A percentile compares a stretch with the other conserved stretches of the same genome.
phyloP scores from a whole-genome alignment of 2,113 vertebrate genomes.

The Hippocampus mohnikei region DNA sequence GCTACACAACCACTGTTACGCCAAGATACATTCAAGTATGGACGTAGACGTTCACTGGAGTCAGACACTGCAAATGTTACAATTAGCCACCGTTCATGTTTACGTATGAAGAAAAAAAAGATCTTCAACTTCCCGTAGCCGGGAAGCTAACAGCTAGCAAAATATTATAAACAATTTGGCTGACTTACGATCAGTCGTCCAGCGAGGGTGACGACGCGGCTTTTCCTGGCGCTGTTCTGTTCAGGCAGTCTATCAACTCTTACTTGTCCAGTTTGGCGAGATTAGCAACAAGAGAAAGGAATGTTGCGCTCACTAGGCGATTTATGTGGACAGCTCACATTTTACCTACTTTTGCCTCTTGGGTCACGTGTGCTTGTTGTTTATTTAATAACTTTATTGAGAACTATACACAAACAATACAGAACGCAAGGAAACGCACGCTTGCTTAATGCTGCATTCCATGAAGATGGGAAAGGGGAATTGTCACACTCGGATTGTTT shows the following conservation, averaged over 20 bases:
- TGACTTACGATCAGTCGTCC: not conserved
- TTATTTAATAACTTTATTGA: too few species aligned
- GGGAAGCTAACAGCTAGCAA: constrained; percentile 20
- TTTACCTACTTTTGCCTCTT: constrained; percentile 6
- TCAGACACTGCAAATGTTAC: not conserved
- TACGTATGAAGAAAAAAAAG: not conserved
- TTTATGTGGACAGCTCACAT: not conserved
- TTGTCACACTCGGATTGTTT: too few species aligned
- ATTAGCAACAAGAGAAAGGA: not conserved
- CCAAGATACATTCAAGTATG: not conserved
- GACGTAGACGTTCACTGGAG: not conserved
- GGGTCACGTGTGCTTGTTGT: constrained; percentile 14
- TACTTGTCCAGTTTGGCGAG: constrained; percentile 8
- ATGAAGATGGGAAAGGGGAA: too few species aligned
- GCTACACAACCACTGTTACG: not conserved
- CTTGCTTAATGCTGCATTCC: too few species aligned
- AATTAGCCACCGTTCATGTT: not conserved
- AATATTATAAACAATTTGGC: not conserved
- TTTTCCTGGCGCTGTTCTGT: not conserved
- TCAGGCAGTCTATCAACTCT: not conserved
- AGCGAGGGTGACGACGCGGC: too few species aligned
- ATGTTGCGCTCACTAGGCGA: not conserved
- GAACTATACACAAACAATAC: too few species aligned
- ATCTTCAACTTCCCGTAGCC: not conserved
- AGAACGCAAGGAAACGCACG: too few species aligned